Conservation (phyloP, 2,113 vertebrate species). For the Pangasianodon hypophthalmus region DNA sequence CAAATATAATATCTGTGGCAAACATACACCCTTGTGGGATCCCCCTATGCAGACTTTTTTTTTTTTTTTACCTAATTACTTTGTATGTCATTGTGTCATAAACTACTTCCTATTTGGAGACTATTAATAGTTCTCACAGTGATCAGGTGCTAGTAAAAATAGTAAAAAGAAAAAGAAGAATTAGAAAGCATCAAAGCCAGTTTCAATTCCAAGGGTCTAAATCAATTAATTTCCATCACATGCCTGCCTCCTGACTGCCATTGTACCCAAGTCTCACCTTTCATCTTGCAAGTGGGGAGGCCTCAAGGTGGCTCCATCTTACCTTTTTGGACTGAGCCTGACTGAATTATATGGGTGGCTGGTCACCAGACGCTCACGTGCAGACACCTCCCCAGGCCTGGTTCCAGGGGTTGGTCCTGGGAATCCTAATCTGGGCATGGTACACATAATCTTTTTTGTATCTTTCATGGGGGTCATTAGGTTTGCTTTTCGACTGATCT, state of each 20-base stretch:
- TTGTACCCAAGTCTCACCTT: background rate
- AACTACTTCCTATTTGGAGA: background rate
- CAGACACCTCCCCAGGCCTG: background rate
- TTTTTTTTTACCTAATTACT: background rate
- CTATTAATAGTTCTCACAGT: background rate
- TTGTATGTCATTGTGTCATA: background rate
- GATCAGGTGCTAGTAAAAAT: background rate
- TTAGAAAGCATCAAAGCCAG: background rate
- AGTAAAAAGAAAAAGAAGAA: background rate
- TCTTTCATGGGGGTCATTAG: background rate
- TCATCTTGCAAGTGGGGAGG: background rate
- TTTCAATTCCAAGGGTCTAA: background rate
- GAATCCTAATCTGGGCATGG: background rate
- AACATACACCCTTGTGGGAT: background rate
- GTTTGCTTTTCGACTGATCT: background rate
- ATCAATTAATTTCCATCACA: background rate
- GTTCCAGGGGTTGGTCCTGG: background rate
- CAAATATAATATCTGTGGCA: background rate
- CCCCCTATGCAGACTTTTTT: background rate
- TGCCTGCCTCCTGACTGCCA: background rate
- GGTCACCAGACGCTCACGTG: background rate
- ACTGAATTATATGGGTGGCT: background rate
- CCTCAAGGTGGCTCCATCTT: background rate
- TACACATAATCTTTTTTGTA: background rate
- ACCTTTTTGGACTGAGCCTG: background rate